Conservation (phyloP, 2,113 vertebrate genomes). For the Peromyscus leucopus region DNA sequence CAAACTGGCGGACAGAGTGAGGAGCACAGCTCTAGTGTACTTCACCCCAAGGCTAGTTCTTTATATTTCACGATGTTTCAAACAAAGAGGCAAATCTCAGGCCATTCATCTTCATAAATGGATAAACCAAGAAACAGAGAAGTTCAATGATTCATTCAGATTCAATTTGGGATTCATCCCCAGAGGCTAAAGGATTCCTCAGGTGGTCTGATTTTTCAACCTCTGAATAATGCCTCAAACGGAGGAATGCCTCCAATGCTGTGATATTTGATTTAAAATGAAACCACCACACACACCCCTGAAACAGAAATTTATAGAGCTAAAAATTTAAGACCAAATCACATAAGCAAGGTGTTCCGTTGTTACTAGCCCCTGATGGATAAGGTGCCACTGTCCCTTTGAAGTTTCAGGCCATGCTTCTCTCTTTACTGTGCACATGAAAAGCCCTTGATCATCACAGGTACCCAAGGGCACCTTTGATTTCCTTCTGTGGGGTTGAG, state of each 20-base stretch:
- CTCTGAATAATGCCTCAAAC: background rate
- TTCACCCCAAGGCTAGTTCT: slow-evolving; percentile 2
- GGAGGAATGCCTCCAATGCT: background rate
- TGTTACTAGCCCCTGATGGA: background rate
- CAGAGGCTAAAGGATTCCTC: slow-evolving; percentile 52
- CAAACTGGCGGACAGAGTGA: background rate
- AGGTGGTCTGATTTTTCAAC: slow-evolving; percentile 43
- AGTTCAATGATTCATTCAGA: slow-evolving; percentile 44
- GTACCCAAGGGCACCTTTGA: background rate
- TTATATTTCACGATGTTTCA: slow-evolving; percentile 46
- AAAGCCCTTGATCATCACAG: slow-evolving; percentile 20
- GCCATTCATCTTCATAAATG: slow-evolving; percentile 25
- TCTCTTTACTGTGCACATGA: background rate
- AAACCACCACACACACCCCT: background rate
- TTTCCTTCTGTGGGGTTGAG: background rate
- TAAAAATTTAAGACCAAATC: slow-evolving; percentile 6
- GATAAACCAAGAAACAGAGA: background rate
- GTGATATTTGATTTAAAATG: slow-evolving; percentile 7
- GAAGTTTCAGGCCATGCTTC: background rate
- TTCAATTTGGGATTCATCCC: slow-evolving; percentile 52
- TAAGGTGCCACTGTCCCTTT: background rate
- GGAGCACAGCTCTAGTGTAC: background rate
- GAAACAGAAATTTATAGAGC: background rate
- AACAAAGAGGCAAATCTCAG: slow-evolving; percentile 32
- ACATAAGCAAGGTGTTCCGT: background rate